Evolutionary conservation across 2,888 invertebrate species (phyloP).

Genomic region (Stenodera caucasica): DNA sequence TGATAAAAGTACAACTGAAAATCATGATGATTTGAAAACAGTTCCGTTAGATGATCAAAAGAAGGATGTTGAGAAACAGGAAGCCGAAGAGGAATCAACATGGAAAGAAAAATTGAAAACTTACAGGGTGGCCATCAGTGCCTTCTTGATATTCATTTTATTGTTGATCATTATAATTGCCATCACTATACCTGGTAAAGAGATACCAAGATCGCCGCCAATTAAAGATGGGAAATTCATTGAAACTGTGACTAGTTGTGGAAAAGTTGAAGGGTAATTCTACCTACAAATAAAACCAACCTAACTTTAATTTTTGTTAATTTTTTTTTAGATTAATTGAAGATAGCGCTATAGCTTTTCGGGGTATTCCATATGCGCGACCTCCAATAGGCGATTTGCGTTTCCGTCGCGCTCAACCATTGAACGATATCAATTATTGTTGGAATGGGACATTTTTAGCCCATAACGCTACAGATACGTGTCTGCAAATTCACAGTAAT

Average conservation of each 20-base stretch:
- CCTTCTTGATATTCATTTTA: conserved; percentile 63
- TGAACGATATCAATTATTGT: conserved; percentile 70
- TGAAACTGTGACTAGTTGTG: conserved; percentile 75
- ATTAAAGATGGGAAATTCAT: conserved; percentile 73
- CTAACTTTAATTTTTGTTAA: conserved; percentile 12
- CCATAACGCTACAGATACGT: conserved; percentile 68
- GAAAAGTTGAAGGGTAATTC: conserved; percentile 74
- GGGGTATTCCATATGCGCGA: conserved; percentile 79
- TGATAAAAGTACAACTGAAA: conserved; percentile 68
- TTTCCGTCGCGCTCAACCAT: conserved; percentile 70
- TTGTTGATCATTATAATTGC: conserved; percentile 66
- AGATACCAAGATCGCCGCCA: conserved; percentile 58
- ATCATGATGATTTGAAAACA: conserved; percentile 74
- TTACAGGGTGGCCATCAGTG: conserved; percentile 70
- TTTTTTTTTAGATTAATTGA: conserved; percentile 64
- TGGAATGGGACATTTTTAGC: conserved; percentile 76
- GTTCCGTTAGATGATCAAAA: conserved; percentile 66
- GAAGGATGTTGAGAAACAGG: conserved; percentile 60
- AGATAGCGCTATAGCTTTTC: conserved; percentile 76
- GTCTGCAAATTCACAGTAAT: conserved; percentile 71
- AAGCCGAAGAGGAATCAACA: conserved; percentile 50
- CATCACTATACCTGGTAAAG: conserved; percentile 63
- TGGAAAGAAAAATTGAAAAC: conserved; percentile 64
- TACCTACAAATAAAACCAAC: not conserved
- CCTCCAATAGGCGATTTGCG: conserved; percentile 71